phyloP scores from a whole-genome alignment of 2,113 vertebrate species.

The Tyto alba region DNA sequence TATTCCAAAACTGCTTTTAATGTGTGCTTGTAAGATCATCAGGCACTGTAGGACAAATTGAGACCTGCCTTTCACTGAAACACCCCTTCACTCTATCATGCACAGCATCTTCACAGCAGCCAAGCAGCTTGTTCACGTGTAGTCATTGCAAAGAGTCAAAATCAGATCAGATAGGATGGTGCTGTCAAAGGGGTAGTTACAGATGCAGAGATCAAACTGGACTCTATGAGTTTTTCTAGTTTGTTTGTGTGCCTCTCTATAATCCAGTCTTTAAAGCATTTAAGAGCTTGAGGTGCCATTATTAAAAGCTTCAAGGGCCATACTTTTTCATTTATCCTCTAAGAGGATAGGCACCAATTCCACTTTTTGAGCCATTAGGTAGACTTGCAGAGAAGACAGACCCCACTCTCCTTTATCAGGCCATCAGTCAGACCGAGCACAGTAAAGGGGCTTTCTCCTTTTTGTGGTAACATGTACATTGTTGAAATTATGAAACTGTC shows the following conservation, averaged over 20 bases:
- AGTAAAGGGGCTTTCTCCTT: background rate
- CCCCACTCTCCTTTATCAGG: background rate
- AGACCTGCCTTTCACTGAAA: background rate
- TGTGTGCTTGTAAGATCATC: background rate
- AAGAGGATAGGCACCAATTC: background rate
- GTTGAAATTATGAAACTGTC: background rate
- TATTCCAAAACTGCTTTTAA: conserved; percentile 10
- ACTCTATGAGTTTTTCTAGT: background rate
- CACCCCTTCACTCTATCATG: background rate
- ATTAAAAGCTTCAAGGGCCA: background rate
- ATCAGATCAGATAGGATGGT: background rate
- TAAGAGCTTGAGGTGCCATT: background rate
- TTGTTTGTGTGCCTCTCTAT: background rate
- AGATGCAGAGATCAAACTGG: background rate
- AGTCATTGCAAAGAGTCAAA: background rate
- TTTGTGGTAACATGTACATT: background rate
- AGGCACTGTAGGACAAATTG: background rate
- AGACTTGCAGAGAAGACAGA: background rate
- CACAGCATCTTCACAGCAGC: background rate
- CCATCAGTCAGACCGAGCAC: fast-evolving
- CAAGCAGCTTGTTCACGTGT: background rate
- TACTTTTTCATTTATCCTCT: background rate
- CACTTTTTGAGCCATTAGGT: background rate
- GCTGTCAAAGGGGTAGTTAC: background rate
- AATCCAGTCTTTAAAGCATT: background rate